Conservation (phyloP, 2,797 vertebrate species). For the Mustela erminea region DNA sequence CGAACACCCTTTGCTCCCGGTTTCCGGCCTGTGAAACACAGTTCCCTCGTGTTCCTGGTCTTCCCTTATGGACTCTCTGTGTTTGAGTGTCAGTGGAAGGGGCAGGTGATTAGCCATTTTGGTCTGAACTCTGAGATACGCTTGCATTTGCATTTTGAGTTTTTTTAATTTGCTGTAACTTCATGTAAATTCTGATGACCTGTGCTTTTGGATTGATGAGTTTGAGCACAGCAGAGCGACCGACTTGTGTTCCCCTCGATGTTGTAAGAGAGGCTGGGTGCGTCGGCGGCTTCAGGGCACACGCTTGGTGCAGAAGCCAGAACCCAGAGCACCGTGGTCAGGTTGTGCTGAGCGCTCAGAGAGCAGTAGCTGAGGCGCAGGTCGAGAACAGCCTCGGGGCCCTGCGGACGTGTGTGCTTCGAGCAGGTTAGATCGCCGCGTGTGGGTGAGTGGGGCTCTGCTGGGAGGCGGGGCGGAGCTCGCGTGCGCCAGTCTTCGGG, state of each 20-base stretch:
- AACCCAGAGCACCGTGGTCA: fast-evolving
- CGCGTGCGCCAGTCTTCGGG: fast-evolving
- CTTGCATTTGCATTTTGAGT: constrained; percentile 59
- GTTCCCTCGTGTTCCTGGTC: background rate
- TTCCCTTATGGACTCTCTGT: background rate
- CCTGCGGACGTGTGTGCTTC: background rate
- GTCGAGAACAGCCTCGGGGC: background rate
- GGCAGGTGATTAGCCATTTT: constrained; percentile 33
- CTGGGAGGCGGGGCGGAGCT: background rate
- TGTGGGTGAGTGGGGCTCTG: fast-evolving
- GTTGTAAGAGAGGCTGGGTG: background rate
- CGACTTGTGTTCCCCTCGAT: background rate
- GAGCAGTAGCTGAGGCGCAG: background rate
- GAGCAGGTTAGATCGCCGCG: fast-evolving
- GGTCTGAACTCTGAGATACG: background rate
- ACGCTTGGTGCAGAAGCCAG: background rate
- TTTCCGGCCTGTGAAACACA: background rate
- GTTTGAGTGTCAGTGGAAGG: constrained; percentile 56
- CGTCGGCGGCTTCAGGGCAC: background rate
- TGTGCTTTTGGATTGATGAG: background rate
- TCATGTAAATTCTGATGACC: background rate
- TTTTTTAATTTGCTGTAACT: background rate
- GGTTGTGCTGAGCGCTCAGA: background rate
- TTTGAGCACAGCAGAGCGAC: background rate
- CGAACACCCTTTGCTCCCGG: background rate